phyloP scores from a whole-genome alignment of 1,140 invertebrate genomes.

The Drosophila teissieri region DNA sequence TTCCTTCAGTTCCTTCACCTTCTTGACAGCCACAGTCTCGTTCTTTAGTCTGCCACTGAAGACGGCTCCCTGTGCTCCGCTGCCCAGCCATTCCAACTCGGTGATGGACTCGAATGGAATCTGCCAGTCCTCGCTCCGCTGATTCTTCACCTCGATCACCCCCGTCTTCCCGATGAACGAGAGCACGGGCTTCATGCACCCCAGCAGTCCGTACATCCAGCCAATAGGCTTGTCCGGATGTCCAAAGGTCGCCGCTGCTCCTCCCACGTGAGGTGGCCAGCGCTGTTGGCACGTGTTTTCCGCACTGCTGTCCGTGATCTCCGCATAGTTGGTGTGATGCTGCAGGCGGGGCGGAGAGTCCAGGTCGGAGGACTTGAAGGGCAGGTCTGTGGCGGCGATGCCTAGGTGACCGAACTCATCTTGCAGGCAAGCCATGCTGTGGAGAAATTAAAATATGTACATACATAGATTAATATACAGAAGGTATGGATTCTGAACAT shows the following conservation, averaged over 20 bases:
- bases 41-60: conserved; percentile 94
- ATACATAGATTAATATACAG: not conserved
- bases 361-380: conserved; percentile 81
- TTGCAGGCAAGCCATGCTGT: conserved; percentile 89
- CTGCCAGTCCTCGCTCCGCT: conserved; percentile 93
- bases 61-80: conserved; percentile 98
- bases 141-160: conserved; percentile 78
- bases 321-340: conserved; percentile 75
- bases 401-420: conserved; percentile 87
- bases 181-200: conserved; percentile 93
- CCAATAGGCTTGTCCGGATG: conserved; percentile 87
- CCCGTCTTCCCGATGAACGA: conserved; percentile 92
- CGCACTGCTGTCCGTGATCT: conserved; percentile 80
- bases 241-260: conserved; percentile 64
- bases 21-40: conserved; percentile 97
- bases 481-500: too few relatives aligned
- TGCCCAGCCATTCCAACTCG: conserved; percentile 96
- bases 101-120: conserved; percentile 97
- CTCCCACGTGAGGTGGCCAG: conserved; percentile 83
- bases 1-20: conserved; percentile 96
- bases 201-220: conserved; percentile 93
- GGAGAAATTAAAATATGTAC: not conserved
- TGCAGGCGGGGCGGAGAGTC: conserved; percentile 55
- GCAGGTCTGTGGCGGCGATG: conserved; percentile 82
- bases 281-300: conserved; percentile 84